Base-by-base conservation (phyloP, 2,113 vertebrate genomes). In the Eptatretus burgeri region DNA sequence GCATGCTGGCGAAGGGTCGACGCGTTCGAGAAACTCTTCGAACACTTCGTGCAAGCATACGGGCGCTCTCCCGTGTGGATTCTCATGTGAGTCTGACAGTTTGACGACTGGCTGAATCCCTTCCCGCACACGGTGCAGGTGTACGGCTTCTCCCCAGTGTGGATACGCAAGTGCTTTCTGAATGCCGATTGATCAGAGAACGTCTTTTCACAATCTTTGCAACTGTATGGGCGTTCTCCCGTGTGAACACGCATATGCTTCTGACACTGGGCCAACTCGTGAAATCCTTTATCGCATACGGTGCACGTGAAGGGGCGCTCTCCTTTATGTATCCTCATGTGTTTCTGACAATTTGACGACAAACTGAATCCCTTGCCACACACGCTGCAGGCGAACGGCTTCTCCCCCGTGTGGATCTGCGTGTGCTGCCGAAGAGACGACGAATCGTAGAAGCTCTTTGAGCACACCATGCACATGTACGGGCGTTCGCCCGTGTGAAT, bases 61-160 rank as follows among this genome's bases (percentile, higher is more conserved):
- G 56, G 56, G n/a, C 56, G n/a, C 56, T 60, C 56, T 60, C 56
- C 56, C 56, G 10, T 60, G 56, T 60, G 56, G 11, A 60, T 60
- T 20, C 20, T 60, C 56, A 17, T 20, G 56, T 60, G 56, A 9
- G n/a, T 60, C 12, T 20, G n/a, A 20, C 56, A 20, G 56, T n/a
- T 20, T 20, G n/a, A n/a, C 10, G 56, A 60, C n/a, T 20, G 56
- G 10, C n/a, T 20, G 12, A 60, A 60, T 17, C n/a, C 56, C 56
- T 60, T 60, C 56, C 56, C 56, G 56, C 56, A 60, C 56, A 60
- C 56, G 10, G n/a, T 20, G 56, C 56, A 60, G 56, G n/a, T n/a
- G 56, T 60, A 60, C 56, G 56, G 56, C 56, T 60, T 60, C 56
- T 60, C 56, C n/a, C 56, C 56, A 10, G 56, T 60, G 56, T 60